Conservation (phyloP, 2,797 vertebrate genomes). For the Chloroceryle inda region DNA sequence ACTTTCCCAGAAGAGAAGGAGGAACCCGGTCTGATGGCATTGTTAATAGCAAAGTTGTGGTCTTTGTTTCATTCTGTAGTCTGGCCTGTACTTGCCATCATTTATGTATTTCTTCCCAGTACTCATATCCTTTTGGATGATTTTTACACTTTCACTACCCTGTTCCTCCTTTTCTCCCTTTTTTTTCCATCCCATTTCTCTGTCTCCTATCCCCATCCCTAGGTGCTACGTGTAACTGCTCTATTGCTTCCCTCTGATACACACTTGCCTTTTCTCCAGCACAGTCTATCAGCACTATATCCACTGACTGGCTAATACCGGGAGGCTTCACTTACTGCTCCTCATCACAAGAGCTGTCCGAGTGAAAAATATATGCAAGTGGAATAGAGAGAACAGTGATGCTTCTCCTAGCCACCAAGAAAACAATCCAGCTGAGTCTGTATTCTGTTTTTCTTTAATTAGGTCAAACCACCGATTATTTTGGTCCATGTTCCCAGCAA, state of each 20-base stretch:
- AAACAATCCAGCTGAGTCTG: not conserved
- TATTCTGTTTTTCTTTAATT: not conserved
- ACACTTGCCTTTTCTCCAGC: not conserved
- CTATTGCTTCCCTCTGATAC: not conserved
- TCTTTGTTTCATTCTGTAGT: not conserved
- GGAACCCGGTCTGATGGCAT: not conserved
- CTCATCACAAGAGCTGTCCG: not conserved
- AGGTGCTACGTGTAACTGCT: not conserved
- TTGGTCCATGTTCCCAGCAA: not conserved
- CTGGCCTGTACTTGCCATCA: not conserved
- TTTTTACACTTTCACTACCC: not conserved
- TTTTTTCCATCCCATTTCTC: not conserved
- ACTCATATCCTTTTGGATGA: not conserved
- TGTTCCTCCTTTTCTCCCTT: not conserved
- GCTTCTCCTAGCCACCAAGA: not conserved
- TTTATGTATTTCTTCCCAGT: not conserved
- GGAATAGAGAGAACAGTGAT: not conserved
- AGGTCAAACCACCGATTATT: not conserved
- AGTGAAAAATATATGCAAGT: not conserved
- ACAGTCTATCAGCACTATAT: not conserved
- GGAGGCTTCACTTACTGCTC: not conserved
- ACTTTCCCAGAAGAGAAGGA: not conserved
- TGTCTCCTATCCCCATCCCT: not conserved
- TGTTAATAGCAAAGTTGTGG: not conserved
- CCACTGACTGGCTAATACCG: not conserved